phyloP scores from a whole-genome alignment of 2,888 invertebrate species.

The Thelaira solivaga region DNA sequence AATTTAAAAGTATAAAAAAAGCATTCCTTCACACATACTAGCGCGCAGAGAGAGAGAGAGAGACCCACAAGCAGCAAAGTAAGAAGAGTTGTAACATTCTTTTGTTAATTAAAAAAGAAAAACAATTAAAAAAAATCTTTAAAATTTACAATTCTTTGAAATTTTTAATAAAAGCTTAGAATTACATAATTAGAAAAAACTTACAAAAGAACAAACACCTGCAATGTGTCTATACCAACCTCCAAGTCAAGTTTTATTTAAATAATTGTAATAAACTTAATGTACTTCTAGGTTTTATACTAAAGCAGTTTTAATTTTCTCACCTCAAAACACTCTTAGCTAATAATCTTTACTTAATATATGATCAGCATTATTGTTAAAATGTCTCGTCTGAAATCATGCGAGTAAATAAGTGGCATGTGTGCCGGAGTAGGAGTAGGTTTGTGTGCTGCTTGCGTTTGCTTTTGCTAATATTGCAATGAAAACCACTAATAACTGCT shows the following conservation, averaged over 20 bases:
- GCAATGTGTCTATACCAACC: not conserved
- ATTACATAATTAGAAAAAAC: not conserved
- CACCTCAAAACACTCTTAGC: slow-evolving; percentile 42
- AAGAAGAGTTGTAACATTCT: no score
- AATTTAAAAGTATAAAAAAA: slow-evolving; percentile 38
- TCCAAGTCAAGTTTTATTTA: not conserved
- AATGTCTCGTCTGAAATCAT: slow-evolving; percentile 51
- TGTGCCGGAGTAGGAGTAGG: no score
- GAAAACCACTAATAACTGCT: slow-evolving; percentile 44
- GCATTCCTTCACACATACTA: no score
- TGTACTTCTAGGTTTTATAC: slow-evolving; percentile 11
- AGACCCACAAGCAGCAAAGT: no score
- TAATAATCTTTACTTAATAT: slow-evolving; percentile 60
- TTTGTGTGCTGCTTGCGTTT: no score
- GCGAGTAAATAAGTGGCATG: no score
- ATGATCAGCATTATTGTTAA: slow-evolving; percentile 57
- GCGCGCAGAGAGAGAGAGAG: no score
- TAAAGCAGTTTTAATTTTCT: slow-evolving; percentile 18
- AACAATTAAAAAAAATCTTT: not conserved
- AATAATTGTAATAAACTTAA: slow-evolving; percentile 48
- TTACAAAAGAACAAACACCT: not conserved
- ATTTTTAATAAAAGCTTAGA: not conserved
- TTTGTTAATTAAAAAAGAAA: not conserved
- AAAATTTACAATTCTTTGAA: slow-evolving; percentile 8
- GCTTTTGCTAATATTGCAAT: slow-evolving; percentile 19